Evolutionary conservation across 2,888 invertebrate species (phyloP).

Genomic region (Cynaeus angustus): DNA sequence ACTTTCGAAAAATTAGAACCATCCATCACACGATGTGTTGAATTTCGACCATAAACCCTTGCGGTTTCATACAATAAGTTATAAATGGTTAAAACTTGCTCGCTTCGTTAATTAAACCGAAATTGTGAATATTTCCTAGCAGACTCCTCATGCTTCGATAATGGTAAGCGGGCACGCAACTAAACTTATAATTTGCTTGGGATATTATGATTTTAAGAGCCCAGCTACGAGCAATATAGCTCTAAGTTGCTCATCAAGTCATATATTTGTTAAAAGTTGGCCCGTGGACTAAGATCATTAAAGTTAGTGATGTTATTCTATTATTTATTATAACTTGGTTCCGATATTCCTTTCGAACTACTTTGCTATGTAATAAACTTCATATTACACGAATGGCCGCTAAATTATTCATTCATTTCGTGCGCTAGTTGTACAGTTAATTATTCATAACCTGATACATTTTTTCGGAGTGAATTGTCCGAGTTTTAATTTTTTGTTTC

Average conservation of each 20-base stretch:
- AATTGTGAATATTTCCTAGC: constrained; percentile 49
- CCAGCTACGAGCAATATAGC: constrained; percentile 26
- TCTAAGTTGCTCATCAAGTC: constrained; percentile 18
- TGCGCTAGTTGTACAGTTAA: constrained; percentile 32
- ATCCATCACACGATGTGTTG: constrained; percentile 32
- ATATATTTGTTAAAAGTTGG: constrained; percentile 40
- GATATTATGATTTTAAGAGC: constrained; percentile 52
- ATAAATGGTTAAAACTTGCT: constrained; percentile 45
- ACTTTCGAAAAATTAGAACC: constrained; percentile 22
- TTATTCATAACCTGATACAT: constrained; percentile 16
- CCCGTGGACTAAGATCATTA: constrained; percentile 36
- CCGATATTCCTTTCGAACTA: constrained; percentile 38
- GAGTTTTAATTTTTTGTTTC: not conserved
- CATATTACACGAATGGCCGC: constrained; percentile 37
- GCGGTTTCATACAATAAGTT: constrained; percentile 43
- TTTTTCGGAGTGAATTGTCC: constrained; percentile 1
- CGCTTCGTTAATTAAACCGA: constrained; percentile 47
- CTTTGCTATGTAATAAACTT: constrained; percentile 40
- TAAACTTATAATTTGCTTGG: constrained; percentile 51
- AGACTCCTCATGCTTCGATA: constrained; percentile 41
- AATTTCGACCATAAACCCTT: constrained; percentile 29
- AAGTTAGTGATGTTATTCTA: constrained; percentile 33
- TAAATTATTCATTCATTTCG: constrained; percentile 43
- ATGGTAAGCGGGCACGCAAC: constrained; percentile 54
- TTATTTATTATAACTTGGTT: constrained; percentile 42